These are phyloP conservation scores for Myiothlypis coronata DNA, from an alignment of 2,797 vertebrate species.

Conservation along the genomic window DNA sequence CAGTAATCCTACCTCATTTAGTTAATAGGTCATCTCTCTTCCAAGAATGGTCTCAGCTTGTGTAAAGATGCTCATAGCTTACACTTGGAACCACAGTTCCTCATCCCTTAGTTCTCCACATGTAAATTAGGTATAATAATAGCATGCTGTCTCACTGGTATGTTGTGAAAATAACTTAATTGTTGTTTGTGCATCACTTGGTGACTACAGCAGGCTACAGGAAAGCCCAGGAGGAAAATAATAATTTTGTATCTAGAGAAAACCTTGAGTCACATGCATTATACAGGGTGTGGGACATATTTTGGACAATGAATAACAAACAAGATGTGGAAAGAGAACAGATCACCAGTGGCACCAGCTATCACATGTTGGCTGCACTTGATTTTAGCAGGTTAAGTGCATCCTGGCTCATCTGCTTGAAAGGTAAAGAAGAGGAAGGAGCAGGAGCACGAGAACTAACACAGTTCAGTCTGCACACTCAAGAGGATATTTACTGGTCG, in stretches of 20 bases:
- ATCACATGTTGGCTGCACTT: neutral
- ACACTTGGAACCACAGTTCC: neutral
- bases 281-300: neutral
- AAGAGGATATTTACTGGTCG: neutral
- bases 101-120: constrained; percentile 21
- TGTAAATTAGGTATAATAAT: constrained; percentile 45
- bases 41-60: neutral
- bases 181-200: constrained; percentile 42
- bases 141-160: neutral
- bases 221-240: constrained; percentile 53
- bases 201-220: neutral
- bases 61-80: neutral
- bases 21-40: constrained; percentile 3
- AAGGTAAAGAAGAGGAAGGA: neutral
- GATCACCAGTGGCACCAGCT: neutral
- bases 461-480: neutral
- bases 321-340: constrained; percentile 8
- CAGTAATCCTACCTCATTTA: neutral
- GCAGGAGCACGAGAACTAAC: neutral
- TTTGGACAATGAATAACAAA: constrained; percentile 20
- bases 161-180: constrained; percentile 62
- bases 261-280: constrained; percentile 29
- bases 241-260: constrained; percentile 43
- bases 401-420: neutral
- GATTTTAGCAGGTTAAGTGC: neutral